Percentiles rank a stretch among this genome's conserved stretches.
These are phyloP conservation scores for Chanos chanos DNA, from an alignment of 2,797 vertebrate genomes.

Conservation along the genomic window DNA sequence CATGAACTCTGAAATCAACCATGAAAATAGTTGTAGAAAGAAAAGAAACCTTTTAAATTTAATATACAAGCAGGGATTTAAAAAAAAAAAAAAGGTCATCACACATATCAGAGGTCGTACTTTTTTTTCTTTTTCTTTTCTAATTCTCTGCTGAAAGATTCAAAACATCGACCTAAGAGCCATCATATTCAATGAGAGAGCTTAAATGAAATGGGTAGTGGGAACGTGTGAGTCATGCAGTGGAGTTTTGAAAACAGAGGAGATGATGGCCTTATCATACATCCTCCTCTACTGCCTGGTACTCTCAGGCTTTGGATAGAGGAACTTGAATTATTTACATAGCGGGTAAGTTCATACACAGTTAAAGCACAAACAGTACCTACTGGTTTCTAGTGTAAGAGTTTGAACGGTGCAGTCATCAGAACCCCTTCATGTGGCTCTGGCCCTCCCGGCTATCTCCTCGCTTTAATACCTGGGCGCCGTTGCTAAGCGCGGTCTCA, in stretches of 20 bases:
- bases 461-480: constrained; percentile 40
- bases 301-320: background rate
- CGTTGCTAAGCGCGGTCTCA: constrained; percentile 37
- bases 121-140: too few species aligned
- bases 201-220: background rate
- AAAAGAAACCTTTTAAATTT: too few species aligned
- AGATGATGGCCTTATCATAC: too few species aligned
- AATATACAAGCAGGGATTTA: too few species aligned
- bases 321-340: constrained; percentile 27
- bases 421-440: constrained; percentile 30
- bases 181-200: too few species aligned
- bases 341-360: constrained; percentile 18
- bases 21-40: too few species aligned
- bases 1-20: too few species aligned
- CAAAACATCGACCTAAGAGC: too few species aligned
- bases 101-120: too few species aligned
- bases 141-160: too few species aligned
- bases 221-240: background rate
- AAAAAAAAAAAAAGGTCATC: too few species aligned
- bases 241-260: background rate
- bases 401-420: constrained; percentile 21
- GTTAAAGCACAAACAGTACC: constrained; percentile 20
- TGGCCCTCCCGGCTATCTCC: constrained; percentile 42
- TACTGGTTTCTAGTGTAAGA: constrained; percentile 1
- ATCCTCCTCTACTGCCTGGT: background rate